Percentiles rank a stretch among this genome's conserved stretches.
Conservation (phyloP, 2,888 invertebrate species). For the Cancer borealis region DNA sequence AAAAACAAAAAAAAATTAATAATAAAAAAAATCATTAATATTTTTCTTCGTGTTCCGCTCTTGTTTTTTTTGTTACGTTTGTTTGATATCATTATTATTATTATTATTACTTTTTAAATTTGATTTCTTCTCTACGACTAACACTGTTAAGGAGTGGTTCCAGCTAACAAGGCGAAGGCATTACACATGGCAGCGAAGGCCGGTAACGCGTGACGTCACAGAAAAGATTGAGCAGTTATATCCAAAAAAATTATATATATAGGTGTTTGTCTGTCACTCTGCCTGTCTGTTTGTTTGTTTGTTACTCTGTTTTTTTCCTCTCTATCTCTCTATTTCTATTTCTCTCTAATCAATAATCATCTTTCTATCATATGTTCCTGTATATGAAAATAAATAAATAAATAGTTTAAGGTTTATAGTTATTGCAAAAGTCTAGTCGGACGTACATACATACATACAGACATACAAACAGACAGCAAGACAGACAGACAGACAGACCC, state of each 20-base stretch:
- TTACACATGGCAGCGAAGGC: background rate
- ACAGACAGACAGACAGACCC: constrained; percentile 9
- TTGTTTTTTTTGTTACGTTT: background rate
- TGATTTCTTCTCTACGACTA: background rate
- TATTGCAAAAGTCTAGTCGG: too few relatives aligned
- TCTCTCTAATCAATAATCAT: background rate
- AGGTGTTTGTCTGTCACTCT: background rate
- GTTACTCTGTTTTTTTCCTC: background rate
- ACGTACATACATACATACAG: too few relatives aligned
- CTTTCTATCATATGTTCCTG: too few relatives aligned
- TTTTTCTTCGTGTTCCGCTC: background rate
- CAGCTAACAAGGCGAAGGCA: background rate
- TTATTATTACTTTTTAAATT: background rate
- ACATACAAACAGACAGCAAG: background rate
- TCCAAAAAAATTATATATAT: background rate
- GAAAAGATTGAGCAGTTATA: background rate
- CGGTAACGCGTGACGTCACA: background rate
- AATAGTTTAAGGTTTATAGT: too few relatives aligned
- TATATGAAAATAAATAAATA: too few relatives aligned
- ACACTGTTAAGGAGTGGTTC: background rate
- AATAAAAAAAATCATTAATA: background rate
- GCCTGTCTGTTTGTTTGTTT: background rate
- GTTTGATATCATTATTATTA: background rate
- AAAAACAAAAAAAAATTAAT: background rate
- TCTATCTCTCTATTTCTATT: background rate